Percentiles rank a stretch among this genome's conserved stretches.
These are phyloP conservation scores for Verasper variegatus DNA, from an alignment of 2,113 vertebrate species.

Conservation along the genomic window DNA sequence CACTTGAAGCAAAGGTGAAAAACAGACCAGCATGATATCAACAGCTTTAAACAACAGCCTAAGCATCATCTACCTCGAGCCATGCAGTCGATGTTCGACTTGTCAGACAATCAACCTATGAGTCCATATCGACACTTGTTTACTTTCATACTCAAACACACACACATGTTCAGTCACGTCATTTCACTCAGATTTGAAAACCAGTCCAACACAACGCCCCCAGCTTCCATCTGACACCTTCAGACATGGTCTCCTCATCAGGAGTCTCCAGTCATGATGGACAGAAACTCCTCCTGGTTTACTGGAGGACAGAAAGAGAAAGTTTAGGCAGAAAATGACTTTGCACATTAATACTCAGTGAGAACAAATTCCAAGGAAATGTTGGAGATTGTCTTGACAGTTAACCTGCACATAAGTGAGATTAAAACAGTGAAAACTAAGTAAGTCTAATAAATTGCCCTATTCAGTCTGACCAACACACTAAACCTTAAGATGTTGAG, in stretches of 20 bases:
- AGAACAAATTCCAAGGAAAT: background rate
- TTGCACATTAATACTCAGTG: no score
- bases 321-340: background rate
- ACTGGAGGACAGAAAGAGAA: conserved; percentile 78
- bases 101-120: background rate
- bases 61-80: background rate
- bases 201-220: background rate
- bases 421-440: background rate
- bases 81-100: background rate
- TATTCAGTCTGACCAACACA: no score
- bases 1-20: background rate
- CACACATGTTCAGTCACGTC: background rate
- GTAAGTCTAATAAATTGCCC: background rate
- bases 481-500: no score
- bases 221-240: background rate
- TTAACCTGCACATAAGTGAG: background rate
- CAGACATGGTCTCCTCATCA: conserved; percentile 66
- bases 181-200: background rate
- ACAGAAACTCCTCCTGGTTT: conserved; percentile 95
- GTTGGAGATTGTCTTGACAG: background rate
- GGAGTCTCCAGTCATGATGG: conserved; percentile 95
- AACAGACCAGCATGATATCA: conserved; percentile 1
- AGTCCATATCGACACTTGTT: no score
- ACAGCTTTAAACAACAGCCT: background rate
- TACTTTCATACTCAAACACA: background rate